Conservation (phyloP, 1,140 invertebrate species). For the Schlechtendalia chinensis region DNA sequence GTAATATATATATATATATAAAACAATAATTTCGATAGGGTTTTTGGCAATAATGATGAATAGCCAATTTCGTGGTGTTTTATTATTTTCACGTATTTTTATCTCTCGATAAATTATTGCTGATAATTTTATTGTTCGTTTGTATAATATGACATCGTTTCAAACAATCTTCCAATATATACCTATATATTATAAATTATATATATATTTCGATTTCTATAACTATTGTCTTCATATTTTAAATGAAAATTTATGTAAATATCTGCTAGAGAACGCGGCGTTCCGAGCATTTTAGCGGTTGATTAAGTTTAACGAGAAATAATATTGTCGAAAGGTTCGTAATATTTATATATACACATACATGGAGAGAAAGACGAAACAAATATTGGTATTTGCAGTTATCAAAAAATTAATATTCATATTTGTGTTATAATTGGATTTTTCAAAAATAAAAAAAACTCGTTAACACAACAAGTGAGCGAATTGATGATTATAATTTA, state of each 20-base stretch:
- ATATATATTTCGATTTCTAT: too few relatives aligned
- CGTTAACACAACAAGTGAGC: too few relatives aligned
- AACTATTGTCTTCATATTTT: too few relatives aligned
- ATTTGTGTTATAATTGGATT: neutral
- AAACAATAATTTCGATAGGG: neutral
- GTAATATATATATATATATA: neutral
- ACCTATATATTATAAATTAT: too few relatives aligned
- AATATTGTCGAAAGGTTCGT: neutral
- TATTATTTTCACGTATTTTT: too few relatives aligned
- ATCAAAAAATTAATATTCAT: neutral
- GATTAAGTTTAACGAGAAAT: neutral
- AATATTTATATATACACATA: too few relatives aligned
- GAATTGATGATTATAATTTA: neutral
- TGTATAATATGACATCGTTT: neutral
- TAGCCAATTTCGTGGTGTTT: neutral
- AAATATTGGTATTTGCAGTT: too few relatives aligned
- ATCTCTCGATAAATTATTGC: neutral
- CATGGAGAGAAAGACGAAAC: too few relatives aligned
- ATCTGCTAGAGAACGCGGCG: too few relatives aligned
- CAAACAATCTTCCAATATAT: neutral
- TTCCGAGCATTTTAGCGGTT: too few relatives aligned
- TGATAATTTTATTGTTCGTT: neutral
- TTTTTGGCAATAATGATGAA: neutral
- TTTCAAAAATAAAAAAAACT: neutral
- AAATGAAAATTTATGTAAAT: too few relatives aligned